Base-by-base conservation (phyloP, 2,797 vertebrate species). In the Sciurus vulgaris region DNA sequence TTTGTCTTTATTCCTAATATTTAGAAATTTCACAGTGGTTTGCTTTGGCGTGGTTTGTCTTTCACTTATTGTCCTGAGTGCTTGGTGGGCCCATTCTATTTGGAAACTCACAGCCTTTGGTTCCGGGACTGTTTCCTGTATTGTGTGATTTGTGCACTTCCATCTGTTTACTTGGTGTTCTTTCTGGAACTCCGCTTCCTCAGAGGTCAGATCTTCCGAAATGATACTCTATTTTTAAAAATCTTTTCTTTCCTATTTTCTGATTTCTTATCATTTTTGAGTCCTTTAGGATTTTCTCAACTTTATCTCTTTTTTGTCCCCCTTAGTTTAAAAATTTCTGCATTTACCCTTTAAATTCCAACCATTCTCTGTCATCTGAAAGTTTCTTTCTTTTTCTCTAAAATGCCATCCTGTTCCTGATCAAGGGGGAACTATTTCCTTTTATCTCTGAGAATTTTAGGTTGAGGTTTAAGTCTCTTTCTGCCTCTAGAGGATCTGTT, bases 21-120 rank as follows among this genome's bases (percentile, higher is more conserved):
- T 94, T 63, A 91, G 65, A 93, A 86, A 91, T 88, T 89, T 96
- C 76, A 93, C 49, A 91, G 77, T 73, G 83, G 84, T 94, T 97
- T 95, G 54, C 41, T 41, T 81, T 89, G 78, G 70, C 86, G 72
- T 96, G 81, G 61, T 86, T 96, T 94, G 91, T 76, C 97, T 97
- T 92, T 93, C 56, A 89, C 86, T 93, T 93, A 77, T 56, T 87
- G 65, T 95, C 41, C 91, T 91, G 47, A 95, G 76, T 22, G 73
- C 41, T 78, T 65, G 51, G 70, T 84, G 41, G 87, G 24, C 61
- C 41, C 77, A 91, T 94, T 95, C 56, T 47, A 2, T 49, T 95
- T 89, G 76, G 95, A 97, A 97, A 89, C 22, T 51, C n/a, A 44
- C 59, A 51, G 89, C 76, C 77, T 96, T 96, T 91, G 33, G 67